A percentile compares a stretch with the other conserved stretches of the same genome.
Evolutionary conservation across 2,888 invertebrate species (phyloP).

Genomic region (Caenorhabditis sp.): DNA sequence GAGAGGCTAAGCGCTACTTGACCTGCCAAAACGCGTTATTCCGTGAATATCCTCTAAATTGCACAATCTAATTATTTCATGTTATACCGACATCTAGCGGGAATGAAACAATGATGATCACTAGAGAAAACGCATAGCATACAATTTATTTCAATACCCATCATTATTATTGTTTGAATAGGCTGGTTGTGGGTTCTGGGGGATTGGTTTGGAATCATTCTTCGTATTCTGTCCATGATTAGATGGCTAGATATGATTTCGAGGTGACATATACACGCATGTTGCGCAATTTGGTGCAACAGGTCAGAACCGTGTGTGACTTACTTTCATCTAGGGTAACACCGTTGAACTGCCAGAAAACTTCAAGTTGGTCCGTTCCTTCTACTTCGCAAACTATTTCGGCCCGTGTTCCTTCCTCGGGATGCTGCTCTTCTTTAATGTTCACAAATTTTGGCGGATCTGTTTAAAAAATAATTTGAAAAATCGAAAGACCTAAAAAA

Average conservation of each 20-base stretch:
- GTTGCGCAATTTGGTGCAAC: conserved; percentile 22
- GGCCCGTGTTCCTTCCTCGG: conserved; percentile 69
- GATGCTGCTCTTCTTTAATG: conserved; percentile 65
- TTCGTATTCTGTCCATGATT: not conserved
- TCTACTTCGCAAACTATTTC: conserved; percentile 68
- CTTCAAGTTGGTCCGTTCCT: conserved; percentile 61
- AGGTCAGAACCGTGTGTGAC: too few species aligned
- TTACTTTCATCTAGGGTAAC: conserved; percentile 66
- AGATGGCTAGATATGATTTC: conserved; percentile 11
- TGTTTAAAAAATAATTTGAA: conserved; percentile 28
- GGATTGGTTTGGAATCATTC: not conserved
- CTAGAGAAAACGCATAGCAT: too few species aligned
- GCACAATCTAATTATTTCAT: conserved; percentile 36
- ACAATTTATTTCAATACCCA: too few species aligned
- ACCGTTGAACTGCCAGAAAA: conserved; percentile 72
- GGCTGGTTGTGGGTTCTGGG: too few species aligned
- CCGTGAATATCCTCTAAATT: conserved; percentile 5
- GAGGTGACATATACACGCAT: conserved; percentile 31
- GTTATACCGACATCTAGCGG: conserved; percentile 22
- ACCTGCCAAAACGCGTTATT: conserved; percentile 21
- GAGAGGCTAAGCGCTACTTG: conserved; percentile 33
- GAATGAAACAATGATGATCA: too few species aligned
- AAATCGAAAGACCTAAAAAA: not conserved
- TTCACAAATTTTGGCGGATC: conserved; percentile 70
- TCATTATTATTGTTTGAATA: too few species aligned